Conservation (phyloP, 2,797 vertebrate species). For the Silurus aristotelis region DNA sequence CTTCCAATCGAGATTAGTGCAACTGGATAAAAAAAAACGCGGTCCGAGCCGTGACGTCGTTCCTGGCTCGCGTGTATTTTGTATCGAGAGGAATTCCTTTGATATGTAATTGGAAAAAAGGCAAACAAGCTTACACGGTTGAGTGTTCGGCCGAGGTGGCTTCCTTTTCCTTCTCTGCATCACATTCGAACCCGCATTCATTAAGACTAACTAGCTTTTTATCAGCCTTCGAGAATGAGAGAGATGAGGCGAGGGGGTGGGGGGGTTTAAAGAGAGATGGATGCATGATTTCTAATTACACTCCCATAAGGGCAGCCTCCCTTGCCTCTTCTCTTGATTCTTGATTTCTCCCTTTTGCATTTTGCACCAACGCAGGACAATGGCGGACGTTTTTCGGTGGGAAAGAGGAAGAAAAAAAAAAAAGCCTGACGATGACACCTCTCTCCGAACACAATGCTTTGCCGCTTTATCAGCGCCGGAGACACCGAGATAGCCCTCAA, state of each 20-base stretch:
- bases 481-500: conserved; percentile 66
- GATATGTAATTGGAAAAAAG: conserved; percentile 17
- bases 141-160: not conserved
- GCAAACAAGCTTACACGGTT: conserved; percentile 18
- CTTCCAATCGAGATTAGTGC: conserved; percentile 18
- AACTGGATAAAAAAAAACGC: not conserved
- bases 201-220: conserved; percentile 54
- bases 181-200: conserved; percentile 34
- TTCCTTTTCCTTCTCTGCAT: conserved; percentile 10
- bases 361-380: conserved; percentile 54
- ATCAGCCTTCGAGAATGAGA: conserved; percentile 48
- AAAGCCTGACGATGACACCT: conserved; percentile 72
- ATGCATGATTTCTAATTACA: conserved; percentile 71
- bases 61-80: not conserved
- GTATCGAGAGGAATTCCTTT: conserved; percentile 14
- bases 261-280: conserved; percentile 40
- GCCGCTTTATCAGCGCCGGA: conserved; percentile 77
- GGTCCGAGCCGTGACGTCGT: not conserved
- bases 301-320: conserved; percentile 63
- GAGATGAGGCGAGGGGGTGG: conserved; percentile 29
- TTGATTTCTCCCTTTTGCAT: conserved; percentile 32
- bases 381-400: conserved; percentile 66
- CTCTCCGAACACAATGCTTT: conserved; percentile 67
- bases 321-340: conserved; percentile 57
- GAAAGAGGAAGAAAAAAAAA: conserved; percentile 67